Evolutionary conservation across 2,113 vertebrate species (phyloP).

Genomic region (Azemiops feae): DNA sequence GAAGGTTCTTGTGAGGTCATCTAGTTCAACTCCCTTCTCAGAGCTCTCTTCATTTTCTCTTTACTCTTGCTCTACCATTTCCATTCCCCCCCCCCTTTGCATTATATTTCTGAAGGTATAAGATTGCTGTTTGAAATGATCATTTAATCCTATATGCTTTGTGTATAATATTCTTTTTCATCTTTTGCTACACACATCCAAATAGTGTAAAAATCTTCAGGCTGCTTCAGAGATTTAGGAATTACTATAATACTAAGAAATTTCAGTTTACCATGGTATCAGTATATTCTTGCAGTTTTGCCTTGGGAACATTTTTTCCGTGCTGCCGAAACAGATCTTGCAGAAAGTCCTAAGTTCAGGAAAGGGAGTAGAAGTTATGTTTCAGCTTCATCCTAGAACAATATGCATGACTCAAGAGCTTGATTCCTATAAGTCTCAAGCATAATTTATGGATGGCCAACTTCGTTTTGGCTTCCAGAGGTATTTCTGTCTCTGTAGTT

Average conservation of each 20-base stretch:
- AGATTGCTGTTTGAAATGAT: too few relatives aligned
- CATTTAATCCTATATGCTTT: neutral
- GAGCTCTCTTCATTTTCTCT: neutral
- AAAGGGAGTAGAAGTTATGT: constrained; percentile 7
- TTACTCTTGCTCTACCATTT: neutral
- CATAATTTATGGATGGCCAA: neutral
- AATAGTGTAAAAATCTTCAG: neutral
- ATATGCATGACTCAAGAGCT: neutral
- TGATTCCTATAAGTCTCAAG: neutral
- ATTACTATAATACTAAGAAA: neutral
- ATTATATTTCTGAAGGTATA: neutral
- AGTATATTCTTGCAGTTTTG: constrained; percentile 89
- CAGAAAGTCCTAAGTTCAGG: constrained; percentile 80
- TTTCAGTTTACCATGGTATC: constrained; percentile 82
- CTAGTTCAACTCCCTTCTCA: neutral
- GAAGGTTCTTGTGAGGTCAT: neutral
- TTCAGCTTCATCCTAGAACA: constrained; percentile 3
- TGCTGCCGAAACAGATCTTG: constrained; percentile 86
- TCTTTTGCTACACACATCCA: neutral
- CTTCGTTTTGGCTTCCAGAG: neutral
- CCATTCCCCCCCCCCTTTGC: neutral
- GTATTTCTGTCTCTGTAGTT: neutral
- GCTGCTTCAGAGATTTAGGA: neutral
- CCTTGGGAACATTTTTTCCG: constrained; percentile 74
- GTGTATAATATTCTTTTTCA: neutral